Base-by-base conservation (phyloP, 2,888 invertebrate species). In the Drosophila aldrichi region DNA sequence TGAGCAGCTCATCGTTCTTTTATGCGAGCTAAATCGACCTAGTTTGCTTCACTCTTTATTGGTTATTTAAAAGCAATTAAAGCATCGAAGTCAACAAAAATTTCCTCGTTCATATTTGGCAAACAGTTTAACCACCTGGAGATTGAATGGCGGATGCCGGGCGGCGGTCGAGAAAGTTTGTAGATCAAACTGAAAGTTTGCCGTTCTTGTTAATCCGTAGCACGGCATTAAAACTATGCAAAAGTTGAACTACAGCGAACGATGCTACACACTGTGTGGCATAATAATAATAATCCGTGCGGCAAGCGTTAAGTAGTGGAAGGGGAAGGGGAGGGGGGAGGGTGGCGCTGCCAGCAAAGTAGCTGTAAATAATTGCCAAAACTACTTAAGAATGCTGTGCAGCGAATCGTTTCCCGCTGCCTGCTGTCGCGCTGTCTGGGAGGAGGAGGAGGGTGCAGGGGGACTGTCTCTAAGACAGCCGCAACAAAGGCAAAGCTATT, bases 361-460 rank as follows among this genome's bases (percentile, higher is more conserved):
- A 87, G 83, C 88, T 90, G 89, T 84, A 89, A 89, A 89, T 90
- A 90, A 89, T 89, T 89, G 88, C 85, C 82, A 80, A 85, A 84
- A 90, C 90, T 89, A 90, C 89, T 89, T 90, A 90, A 89, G 82
- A 79, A 89, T 89, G 86, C 88, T 70, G 71, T 78, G 77, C 86
- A 85, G 79, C 76, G 79, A 78, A 79, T 74, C 79, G 78, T 74
- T 78, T 81, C 80, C 85, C 22, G 54, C 25, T 25, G 38, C 22
- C 54, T 38, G 38, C 38, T 38, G 14, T 54, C 29, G 40, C 18
- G 25, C 16, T 38, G 38, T 36, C 52, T n/a, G n/a, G n/a, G n/a
- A n/a, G n/a, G n/a, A n/a, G n/a, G 48, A 48, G 46, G 43, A 2
- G 25, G 6, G 1, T 4, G 25, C 25, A 25, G 36, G 14, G 48